phyloP scores from a whole-genome alignment of 2,113 vertebrate species.

The Uria aalge region DNA sequence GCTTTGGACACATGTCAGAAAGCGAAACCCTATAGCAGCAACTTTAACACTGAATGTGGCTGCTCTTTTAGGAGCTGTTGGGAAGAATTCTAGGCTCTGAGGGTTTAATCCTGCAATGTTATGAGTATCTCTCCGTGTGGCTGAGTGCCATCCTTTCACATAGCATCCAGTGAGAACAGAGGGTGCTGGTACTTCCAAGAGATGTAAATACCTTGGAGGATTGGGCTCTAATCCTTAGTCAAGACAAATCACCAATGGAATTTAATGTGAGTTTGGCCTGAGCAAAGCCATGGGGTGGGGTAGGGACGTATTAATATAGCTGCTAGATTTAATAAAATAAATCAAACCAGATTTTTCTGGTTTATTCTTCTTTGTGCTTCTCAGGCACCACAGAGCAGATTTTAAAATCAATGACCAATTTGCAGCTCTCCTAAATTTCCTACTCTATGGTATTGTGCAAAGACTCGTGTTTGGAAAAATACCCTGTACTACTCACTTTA shows the following conservation, averaged over 20 bases:
- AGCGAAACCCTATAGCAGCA: background rate
- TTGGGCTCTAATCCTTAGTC: slow-evolving; percentile 18
- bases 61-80: background rate
- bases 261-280: background rate
- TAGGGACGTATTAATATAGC: background rate
- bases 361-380: background rate
- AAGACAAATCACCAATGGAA: slow-evolving; percentile 21
- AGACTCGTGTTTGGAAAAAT: background rate
- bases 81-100: background rate
- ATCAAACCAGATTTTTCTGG: background rate
- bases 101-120: background rate
- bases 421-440: background rate
- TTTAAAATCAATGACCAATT: background rate
- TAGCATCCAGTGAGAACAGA: background rate
- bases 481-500: background rate
- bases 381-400: background rate
- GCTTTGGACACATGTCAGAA: slow-evolving; percentile 18
- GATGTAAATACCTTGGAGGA: slow-evolving; percentile 2
- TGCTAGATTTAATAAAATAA: background rate
- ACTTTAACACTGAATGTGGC: background rate
- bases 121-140: background rate
- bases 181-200: background rate
- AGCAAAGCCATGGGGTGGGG: background rate
- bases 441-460: background rate
- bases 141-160: slow-evolving; percentile 5